Percentiles rank a stretch among this genome's conserved stretches.
Evolutionary conservation across 2,113 vertebrate genomes (phyloP).

Genomic region (Eclectus roratus): DNA sequence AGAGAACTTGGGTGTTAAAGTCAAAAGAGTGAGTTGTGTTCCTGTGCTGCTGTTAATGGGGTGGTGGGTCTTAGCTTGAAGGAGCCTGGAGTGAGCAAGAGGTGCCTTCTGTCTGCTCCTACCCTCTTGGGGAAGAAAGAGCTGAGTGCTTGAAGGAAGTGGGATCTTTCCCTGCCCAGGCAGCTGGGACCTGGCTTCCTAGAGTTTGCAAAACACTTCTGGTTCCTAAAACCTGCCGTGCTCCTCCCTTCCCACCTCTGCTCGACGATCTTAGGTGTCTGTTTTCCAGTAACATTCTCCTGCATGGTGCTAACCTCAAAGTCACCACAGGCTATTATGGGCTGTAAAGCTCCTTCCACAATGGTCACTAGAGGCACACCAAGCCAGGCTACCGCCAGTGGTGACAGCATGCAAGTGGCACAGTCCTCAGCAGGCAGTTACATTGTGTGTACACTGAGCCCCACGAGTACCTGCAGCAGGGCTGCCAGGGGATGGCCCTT

Average conservation of each 20-base stretch:
- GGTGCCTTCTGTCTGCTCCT: neutral
- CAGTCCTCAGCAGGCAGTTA: neutral
- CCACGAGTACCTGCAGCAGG: rapidly evolving
- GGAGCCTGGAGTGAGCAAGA: neutral
- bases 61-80: rapidly evolving
- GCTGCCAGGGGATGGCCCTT: neutral
- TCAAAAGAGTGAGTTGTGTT: conserved; percentile 88
- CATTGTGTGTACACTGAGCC: rapidly evolving
- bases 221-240: neutral
- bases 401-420: rapidly evolving
- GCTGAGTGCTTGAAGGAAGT: neutral
- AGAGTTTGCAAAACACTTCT: neutral
- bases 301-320: neutral
- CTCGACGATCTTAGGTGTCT: neutral
- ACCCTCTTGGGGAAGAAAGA: neutral
- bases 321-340: neutral
- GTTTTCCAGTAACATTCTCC: neutral
- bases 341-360: neutral
- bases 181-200: neutral
- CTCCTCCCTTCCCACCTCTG: neutral
- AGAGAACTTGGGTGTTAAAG: conserved; percentile 98
- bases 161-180: neutral
- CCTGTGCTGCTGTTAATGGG: neutral
- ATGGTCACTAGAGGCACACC: neutral
- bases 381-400: neutral